phyloP scores from a whole-genome alignment of 2,797 vertebrate species.

The Gouania willdenowi region DNA sequence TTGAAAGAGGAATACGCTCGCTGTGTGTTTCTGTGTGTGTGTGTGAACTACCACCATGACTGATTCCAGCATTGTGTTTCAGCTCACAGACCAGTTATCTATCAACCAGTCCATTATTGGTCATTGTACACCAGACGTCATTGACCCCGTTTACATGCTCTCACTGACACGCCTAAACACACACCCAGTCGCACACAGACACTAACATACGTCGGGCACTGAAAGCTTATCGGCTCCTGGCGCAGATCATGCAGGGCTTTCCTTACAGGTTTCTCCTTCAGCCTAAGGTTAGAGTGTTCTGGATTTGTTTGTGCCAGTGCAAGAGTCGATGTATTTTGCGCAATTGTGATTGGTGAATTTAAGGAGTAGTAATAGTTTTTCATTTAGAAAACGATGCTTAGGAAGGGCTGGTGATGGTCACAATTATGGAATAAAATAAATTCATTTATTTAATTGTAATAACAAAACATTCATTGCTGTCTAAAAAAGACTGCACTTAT shows the following conservation, averaged over 20 bases:
- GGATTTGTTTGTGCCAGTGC: no score
- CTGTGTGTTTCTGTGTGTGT: slow-evolving; percentile 3
- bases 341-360: no score
- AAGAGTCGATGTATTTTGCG: no score
- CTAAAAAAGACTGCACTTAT: no score
- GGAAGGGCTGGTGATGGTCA: no score
- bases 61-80: slow-evolving; percentile 66
- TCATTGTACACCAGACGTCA: slow-evolving; percentile 58
- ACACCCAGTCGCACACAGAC: not conserved
- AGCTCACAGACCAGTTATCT: slow-evolving; percentile 43
- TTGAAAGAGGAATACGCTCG: no score
- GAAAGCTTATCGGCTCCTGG: slow-evolving; percentile 68
- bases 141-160: slow-evolving; percentile 42
- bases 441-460: no score
- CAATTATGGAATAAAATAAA: no score
- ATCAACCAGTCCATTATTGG: slow-evolving; percentile 64
- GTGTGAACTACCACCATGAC: slow-evolving; percentile 34
- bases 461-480: no score
- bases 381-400: no score
- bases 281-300: slow-evolving; percentile 56
- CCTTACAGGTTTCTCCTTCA: slow-evolving; percentile 76
- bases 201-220: slow-evolving; percentile 9
- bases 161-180: slow-evolving; percentile 25
- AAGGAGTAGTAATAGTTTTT: no score
- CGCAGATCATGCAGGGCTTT: slow-evolving; percentile 69